These are phyloP conservation scores for Drymodes brunneopygia DNA, from an alignment of 2,113 vertebrate species.

Conservation along the genomic window DNA sequence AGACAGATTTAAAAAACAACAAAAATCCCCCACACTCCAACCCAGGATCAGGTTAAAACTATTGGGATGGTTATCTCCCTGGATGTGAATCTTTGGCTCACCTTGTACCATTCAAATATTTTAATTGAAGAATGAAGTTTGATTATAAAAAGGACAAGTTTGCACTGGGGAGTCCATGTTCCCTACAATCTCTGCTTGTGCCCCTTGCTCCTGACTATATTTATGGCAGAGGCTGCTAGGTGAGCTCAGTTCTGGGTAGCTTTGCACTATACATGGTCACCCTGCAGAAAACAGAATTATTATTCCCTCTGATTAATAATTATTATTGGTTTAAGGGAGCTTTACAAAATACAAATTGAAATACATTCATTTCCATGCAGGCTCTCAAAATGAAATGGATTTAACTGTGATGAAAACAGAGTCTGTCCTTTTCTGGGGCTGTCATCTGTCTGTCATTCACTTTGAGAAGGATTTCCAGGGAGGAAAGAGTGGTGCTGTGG, in stretches of 20 bases:
- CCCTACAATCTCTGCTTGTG: background rate
- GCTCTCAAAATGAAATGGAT: background rate
- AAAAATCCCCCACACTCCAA: background rate
- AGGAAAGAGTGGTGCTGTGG: background rate
- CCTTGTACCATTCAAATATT: background rate
- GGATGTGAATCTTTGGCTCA: background rate
- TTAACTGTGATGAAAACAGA: background rate
- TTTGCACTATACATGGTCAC: background rate
- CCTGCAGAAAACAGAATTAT: background rate
- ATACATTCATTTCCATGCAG: background rate
- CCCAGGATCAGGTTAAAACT: background rate
- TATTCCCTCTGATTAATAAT: background rate
- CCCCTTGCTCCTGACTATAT: background rate
- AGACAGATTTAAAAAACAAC: background rate
- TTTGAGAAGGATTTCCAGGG: background rate
- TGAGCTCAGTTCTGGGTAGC: background rate
- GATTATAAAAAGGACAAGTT: background rate
- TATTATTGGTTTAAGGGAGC: background rate
- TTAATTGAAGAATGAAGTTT: background rate
- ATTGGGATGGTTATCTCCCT: background rate
- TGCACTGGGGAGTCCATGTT: background rate
- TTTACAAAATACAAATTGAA: background rate
- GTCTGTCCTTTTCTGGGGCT: background rate
- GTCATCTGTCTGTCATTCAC: rapidly evolving
- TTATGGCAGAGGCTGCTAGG: background rate